These are phyloP conservation scores for Tursiops truncatus DNA, from an alignment of 2,113 vertebrate species.

Conservation along the genomic window DNA sequence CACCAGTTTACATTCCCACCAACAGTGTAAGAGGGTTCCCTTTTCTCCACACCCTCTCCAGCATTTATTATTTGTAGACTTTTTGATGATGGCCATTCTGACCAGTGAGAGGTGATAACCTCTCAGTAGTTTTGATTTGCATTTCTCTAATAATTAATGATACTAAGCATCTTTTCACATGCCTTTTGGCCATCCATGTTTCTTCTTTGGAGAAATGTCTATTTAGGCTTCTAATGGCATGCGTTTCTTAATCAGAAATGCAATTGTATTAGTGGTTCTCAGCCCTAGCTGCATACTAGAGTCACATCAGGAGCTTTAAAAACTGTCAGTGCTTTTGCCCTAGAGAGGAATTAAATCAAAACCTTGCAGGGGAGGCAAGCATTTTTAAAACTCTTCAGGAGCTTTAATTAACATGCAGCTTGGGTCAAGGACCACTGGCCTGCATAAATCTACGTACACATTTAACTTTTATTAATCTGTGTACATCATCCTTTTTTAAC, in stretches of 20 bases:
- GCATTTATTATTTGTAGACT: background rate
- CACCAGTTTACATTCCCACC: background rate
- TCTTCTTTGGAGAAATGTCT: background rate
- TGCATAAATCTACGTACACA: background rate
- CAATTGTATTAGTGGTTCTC: background rate
- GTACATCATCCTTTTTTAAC: background rate
- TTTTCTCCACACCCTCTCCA: background rate
- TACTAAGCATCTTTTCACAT: background rate
- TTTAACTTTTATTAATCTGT: background rate
- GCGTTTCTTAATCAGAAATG: background rate
- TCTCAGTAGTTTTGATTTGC: background rate
- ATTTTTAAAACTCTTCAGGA: background rate
- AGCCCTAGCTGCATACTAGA: background rate
- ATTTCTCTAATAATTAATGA: background rate
- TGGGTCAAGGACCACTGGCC: background rate
- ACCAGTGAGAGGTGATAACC: background rate
- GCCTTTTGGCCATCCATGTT: background rate
- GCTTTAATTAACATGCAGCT: background rate
- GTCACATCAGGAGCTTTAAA: background rate
- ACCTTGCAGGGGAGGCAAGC: background rate
- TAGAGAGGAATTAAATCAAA: background rate
- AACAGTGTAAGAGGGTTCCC: background rate
- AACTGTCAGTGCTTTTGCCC: background rate
- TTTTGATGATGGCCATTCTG: background rate
- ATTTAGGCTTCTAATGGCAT: background rate